Percentiles rank a stretch among this genome's conserved stretches.
Evolutionary conservation across 2,888 invertebrate species (phyloP).

Genomic region (Drosophila limbata): DNA sequence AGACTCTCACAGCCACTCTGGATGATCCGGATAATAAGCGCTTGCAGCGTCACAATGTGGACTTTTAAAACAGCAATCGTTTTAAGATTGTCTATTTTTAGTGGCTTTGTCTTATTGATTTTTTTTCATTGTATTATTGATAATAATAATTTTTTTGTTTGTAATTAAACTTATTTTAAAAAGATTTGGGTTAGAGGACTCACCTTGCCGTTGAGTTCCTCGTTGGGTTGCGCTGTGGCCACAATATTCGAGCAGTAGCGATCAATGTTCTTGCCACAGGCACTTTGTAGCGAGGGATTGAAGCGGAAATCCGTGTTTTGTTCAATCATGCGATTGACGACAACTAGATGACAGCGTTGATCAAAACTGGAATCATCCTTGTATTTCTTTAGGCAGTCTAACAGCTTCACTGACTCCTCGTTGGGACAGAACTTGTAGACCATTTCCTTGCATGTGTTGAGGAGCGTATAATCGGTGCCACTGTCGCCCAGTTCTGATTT

Average conservation of each 20-base stretch:
- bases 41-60: conserved; percentile 55
- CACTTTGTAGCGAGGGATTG: conserved; percentile 92
- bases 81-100: background rate
- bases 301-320: conserved; percentile 96
- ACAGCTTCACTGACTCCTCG: conserved; percentile 89
- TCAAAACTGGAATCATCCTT: conserved; percentile 93
- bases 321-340: conserved; percentile 95
- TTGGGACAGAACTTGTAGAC: conserved; percentile 93
- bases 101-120: background rate
- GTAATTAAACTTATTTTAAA: too few species aligned
- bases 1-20: conserved; percentile 76
- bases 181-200: conserved; percentile 31
- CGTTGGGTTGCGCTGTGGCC: conserved; percentile 87
- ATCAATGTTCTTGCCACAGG: conserved; percentile 93
- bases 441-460: conserved; percentile 94
- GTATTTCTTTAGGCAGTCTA: conserved; percentile 92
- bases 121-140: background rate
- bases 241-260: conserved; percentile 88
- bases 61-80: conserved; percentile 57
- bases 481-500: conserved; percentile 94
- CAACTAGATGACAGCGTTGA: conserved; percentile 92
- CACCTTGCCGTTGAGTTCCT: conserved; percentile 92
- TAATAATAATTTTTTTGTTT: background rate
- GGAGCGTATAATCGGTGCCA: conserved; percentile 93
- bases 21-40: conserved; percentile 78